These are phyloP conservation scores for Ptychodera flava DNA, from an alignment of 35 echinoderm and acorn worm genomes.

Conservation along the genomic window DNA sequence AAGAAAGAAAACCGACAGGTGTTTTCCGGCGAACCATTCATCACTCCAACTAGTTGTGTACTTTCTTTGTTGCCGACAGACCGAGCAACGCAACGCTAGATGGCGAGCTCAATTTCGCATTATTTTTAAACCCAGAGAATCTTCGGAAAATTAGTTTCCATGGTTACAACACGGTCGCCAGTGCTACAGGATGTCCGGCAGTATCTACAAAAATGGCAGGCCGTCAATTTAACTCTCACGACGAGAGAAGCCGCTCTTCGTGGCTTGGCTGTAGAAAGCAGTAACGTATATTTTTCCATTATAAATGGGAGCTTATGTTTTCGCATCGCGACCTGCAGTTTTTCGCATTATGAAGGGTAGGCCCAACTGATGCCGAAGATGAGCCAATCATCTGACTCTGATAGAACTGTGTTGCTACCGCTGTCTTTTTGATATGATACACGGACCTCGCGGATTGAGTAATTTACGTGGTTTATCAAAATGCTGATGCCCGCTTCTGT, in stretches of 20 bases:
- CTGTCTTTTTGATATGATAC: too few species aligned
- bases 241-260: not conserved
- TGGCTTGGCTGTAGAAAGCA: not conserved
- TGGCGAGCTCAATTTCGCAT: not conserved
- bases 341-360: too few species aligned
- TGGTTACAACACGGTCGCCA: not conserved
- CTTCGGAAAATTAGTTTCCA: not conserved
- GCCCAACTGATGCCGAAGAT: too few species aligned
- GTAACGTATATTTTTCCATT: not conserved
- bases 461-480: too few species aligned
- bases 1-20: not conserved
- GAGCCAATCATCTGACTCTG: too few species aligned
- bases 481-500: too few species aligned
- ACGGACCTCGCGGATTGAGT: too few species aligned
- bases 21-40: not conserved
- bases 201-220: too few species aligned
- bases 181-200: too few species aligned
- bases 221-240: not conserved
- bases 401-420: too few species aligned
- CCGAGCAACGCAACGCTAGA: not conserved
- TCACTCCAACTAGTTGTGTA: not conserved
- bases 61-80: not conserved
- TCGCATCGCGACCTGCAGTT: too few species aligned
- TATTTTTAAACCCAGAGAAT: not conserved
- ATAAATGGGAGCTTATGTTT: too few species aligned